Evolutionary conservation across 2,113 vertebrate genomes (phyloP).

Genomic region (Petrocephalus zakoni): DNA sequence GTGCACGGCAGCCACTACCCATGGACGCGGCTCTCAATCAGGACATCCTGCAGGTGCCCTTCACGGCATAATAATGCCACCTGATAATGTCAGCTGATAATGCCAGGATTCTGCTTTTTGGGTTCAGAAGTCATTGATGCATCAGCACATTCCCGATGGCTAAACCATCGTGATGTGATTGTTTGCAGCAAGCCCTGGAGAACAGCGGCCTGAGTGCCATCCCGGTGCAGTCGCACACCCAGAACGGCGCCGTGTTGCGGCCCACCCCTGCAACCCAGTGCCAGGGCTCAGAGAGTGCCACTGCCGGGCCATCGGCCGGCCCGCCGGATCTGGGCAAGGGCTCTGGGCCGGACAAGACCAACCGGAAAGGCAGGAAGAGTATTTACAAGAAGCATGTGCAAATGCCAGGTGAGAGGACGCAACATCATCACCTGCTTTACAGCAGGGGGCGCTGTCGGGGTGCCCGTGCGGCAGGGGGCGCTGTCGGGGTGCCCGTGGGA

Average conservation of each 20-base stretch:
- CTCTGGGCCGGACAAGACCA: conserved; percentile 63
- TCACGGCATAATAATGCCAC: background rate
- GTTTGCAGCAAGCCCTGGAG: conserved; percentile 91
- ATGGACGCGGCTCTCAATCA: conserved; percentile 87
- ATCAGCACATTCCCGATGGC: background rate
- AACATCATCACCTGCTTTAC: no score
- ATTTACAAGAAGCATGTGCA: conserved; percentile 87
- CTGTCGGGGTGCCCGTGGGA: background rate
- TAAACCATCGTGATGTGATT: conserved; percentile 16
- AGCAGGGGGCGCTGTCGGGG: background rate
- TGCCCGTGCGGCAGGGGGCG: background rate
- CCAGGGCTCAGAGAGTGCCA: conserved; percentile 41
- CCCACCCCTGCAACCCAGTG: conserved; percentile 45
- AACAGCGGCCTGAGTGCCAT: conserved; percentile 92
- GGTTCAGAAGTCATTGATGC: background rate
- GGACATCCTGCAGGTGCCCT: conserved; percentile 90
- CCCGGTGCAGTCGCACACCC: conserved; percentile 71
- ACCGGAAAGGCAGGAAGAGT: conserved; percentile 79
- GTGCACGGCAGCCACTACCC: conserved; percentile 67
- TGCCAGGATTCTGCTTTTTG: background rate
- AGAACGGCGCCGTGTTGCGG: conserved; percentile 59
- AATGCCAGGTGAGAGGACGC: conserved; percentile 73
- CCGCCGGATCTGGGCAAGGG: conserved; percentile 53
- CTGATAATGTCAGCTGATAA: background rate
- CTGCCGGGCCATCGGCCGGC: conserved; percentile 33